Evolutionary conservation across 1,140 invertebrate species (phyloP).

Genomic region (Penaeus indicus): DNA sequence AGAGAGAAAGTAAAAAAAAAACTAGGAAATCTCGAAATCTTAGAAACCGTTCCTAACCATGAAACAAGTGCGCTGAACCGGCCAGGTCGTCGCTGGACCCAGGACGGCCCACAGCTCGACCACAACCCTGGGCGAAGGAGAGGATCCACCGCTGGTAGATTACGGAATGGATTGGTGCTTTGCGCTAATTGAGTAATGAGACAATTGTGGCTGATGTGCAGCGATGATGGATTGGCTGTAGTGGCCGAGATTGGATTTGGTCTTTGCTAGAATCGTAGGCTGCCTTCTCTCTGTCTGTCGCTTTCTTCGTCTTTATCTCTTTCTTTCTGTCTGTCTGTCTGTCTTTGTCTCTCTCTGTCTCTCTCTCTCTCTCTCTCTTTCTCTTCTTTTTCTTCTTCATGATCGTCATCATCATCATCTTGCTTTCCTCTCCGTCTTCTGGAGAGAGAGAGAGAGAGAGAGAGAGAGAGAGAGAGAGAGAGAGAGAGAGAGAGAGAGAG

Average conservation of each 20-base stretch:
- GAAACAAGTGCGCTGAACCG: no score
- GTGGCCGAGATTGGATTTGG: neutral
- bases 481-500: neutral
- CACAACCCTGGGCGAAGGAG: no score
- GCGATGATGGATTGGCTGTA: neutral
- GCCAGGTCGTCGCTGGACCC: no score
- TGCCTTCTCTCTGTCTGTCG: neutral
- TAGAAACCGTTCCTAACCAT: no score
- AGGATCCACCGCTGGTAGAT: no score
- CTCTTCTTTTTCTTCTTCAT: neutral
- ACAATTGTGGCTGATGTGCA: no score
- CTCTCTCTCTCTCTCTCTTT: neutral
- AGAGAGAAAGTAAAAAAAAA: no score
- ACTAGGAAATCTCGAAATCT: no score
- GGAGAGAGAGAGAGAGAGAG: neutral
- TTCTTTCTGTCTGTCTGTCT: neutral
- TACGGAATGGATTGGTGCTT: no score
- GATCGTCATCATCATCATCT: constrained; percentile 22
- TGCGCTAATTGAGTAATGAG: no score
- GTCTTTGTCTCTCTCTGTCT: neutral
- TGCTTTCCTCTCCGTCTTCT: neutral
- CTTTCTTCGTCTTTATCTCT: neutral
- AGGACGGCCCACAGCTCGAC: no score
- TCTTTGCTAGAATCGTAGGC: neutral
- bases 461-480: neutral